These are phyloP conservation scores for Ryuthela nishihirai DNA, from an alignment of 2,888 invertebrate genomes.

Conservation along the genomic window DNA sequence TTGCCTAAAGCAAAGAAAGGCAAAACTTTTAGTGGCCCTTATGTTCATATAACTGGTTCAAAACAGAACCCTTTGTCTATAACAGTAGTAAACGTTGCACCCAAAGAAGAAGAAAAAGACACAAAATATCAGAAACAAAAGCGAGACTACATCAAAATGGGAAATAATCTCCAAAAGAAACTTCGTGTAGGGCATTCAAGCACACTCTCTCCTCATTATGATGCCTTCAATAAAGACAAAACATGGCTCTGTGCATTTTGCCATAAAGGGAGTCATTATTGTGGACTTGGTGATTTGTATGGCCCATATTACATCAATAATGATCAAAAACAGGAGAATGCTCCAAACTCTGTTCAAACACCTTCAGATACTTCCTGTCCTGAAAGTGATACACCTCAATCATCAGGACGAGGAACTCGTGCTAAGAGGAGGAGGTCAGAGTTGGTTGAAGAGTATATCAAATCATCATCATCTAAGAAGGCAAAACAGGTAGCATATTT, in stretches of 20 bases:
- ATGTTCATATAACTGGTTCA: conserved; percentile 30
- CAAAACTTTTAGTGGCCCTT: conserved; percentile 33
- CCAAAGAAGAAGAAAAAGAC: conserved; percentile 38
- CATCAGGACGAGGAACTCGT: conserved; percentile 3
- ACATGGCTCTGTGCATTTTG: conserved; percentile 90
- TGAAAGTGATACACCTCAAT: neutral
- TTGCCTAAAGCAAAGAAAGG: conserved; percentile 17
- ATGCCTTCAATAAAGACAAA: conserved; percentile 74
- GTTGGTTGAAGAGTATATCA: conserved; percentile 13
- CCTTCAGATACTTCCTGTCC: neutral
- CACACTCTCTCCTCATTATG: conserved; percentile 56
- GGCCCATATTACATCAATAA: conserved; percentile 69
- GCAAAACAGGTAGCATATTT: conserved; percentile 23
- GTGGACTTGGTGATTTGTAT: conserved; percentile 77
- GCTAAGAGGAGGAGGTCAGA: conserved; percentile 28
- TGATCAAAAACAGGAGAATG: conserved; percentile 3
- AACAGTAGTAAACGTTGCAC: conserved; percentile 34
- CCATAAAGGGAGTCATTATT: conserved; percentile 70
- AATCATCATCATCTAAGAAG: conserved; percentile 14
- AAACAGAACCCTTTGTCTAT: conserved; percentile 35
- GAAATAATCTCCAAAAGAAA: conserved; percentile 15
- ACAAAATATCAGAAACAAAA: conserved; percentile 20
- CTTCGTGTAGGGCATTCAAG: conserved; percentile 29
- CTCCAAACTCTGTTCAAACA: neutral
- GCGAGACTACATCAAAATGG: conserved; percentile 8